These are phyloP conservation scores for Volucella zonaria DNA, from an alignment of 2,888 invertebrate genomes.

Conservation along the genomic window DNA sequence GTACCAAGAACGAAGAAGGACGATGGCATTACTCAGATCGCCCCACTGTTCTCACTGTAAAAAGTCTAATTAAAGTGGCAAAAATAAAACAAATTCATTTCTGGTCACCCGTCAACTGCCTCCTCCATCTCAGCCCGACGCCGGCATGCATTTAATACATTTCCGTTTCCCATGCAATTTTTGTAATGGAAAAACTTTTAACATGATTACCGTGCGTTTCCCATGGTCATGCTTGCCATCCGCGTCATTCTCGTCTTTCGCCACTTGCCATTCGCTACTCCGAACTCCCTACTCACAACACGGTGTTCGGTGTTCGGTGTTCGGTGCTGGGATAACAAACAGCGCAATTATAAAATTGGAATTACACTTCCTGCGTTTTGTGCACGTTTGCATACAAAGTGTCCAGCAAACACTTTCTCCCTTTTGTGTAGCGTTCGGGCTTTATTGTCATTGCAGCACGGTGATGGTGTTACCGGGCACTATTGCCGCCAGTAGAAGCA, in stretches of 20 bases:
- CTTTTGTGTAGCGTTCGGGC: background rate
- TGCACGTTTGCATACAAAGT: slow-evolving; percentile 62
- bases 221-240: slow-evolving; percentile 18
- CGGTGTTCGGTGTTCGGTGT: too few species aligned
- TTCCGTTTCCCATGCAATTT: slow-evolving; percentile 54
- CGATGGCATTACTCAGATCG: too few species aligned
- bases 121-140: background rate
- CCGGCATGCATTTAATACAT: slow-evolving; percentile 12
- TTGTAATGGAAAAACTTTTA: slow-evolving; percentile 74
- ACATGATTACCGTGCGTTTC: slow-evolving; percentile 72
- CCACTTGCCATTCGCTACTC: too few species aligned
- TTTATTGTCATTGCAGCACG: slow-evolving; percentile 1
- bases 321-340: slow-evolving; percentile 36
- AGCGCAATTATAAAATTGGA: slow-evolving; percentile 71
- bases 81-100: slow-evolving; percentile 7
- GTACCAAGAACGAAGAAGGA: too few species aligned
- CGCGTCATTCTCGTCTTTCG: too few species aligned
- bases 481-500: slow-evolving; percentile 31
- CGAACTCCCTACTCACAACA: too few species aligned
- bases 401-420: slow-evolving; percentile 62
- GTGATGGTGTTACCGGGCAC: background rate
- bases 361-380: slow-evolving; percentile 72
- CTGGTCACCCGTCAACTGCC: background rate
- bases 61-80: slow-evolving; percentile 51
- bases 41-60: background rate